phyloP scores from a whole-genome alignment of 1,140 invertebrate genomes.

The Pseudobourletiella spinata region DNA sequence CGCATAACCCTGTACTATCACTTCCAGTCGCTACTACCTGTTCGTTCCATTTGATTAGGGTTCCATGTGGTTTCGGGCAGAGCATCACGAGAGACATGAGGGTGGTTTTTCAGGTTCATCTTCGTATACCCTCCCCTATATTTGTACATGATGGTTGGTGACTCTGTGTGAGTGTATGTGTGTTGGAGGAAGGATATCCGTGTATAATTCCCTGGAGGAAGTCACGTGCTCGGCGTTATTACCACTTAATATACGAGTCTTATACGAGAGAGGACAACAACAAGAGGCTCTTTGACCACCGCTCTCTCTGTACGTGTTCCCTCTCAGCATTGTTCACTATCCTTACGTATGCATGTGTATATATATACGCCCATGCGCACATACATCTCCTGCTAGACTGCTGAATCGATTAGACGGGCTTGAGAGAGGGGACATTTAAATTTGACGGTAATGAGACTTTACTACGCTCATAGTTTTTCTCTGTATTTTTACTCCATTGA shows the following conservation, averaged over 20 bases:
- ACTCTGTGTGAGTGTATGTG: background rate
- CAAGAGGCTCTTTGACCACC: background rate
- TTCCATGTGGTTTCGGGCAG: background rate
- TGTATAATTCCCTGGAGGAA: constrained; percentile 7
- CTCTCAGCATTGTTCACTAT: background rate
- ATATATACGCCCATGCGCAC: no score
- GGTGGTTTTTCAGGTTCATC: background rate
- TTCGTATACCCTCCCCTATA: no score
- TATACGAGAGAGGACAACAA: no score
- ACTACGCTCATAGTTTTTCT: no score
- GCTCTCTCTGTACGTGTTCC: background rate
- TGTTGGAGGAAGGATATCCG: background rate
- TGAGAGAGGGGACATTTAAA: constrained; percentile 2
- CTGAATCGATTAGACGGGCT: constrained; percentile 3
- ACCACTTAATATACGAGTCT: no score
- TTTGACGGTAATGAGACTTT: constrained; percentile 9
- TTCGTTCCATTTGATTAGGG: background rate
- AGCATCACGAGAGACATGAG: no score
- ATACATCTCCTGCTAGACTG: background rate
- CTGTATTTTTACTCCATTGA: no score
- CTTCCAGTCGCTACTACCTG: no score
- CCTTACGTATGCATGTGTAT: background rate
- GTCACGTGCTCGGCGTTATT: background rate
- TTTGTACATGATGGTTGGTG: no score
- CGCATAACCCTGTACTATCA: no score